phyloP scores from a whole-genome alignment of 1,140 invertebrate genomes.

The Macrosteles quadrilineatus region DNA sequence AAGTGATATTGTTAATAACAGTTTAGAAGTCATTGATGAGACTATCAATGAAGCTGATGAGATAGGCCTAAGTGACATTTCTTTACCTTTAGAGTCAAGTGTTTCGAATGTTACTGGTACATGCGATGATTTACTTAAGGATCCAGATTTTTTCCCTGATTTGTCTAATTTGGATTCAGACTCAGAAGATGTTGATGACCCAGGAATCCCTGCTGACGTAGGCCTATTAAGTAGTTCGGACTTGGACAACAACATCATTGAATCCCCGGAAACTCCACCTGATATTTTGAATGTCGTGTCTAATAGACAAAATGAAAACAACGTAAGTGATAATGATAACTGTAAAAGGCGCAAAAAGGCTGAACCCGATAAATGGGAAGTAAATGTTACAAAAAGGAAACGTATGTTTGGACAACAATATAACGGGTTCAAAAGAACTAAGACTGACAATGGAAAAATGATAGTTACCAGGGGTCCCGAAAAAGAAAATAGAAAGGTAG shows the following conservation, averaged over 20 bases:
- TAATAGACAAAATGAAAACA: background rate
- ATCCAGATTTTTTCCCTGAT: background rate
- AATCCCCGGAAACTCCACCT: background rate
- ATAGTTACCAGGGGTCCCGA: background rate
- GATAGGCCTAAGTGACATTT: background rate
- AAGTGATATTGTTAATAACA: background rate
- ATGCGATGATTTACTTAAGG: background rate
- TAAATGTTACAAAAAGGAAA: background rate
- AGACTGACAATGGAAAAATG: too few species aligned
- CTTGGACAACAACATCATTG: background rate
- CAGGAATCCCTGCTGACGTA: background rate
- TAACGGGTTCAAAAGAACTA: background rate
- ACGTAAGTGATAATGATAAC: background rate
- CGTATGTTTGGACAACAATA: background rate
- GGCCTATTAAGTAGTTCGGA: background rate
- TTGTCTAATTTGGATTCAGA: background rate
- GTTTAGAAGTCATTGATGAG: background rate
- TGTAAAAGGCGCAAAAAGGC: background rate
- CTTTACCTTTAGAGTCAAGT: background rate
- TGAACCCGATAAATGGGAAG: background rate
- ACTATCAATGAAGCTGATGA: background rate
- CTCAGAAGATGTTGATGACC: background rate
- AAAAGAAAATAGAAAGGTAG: constrained; percentile 18
- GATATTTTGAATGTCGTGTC: background rate
- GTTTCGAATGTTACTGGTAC: background rate